Conservation (phyloP, 2,888 invertebrate species). For the Tetramorium bicarinatum region DNA sequence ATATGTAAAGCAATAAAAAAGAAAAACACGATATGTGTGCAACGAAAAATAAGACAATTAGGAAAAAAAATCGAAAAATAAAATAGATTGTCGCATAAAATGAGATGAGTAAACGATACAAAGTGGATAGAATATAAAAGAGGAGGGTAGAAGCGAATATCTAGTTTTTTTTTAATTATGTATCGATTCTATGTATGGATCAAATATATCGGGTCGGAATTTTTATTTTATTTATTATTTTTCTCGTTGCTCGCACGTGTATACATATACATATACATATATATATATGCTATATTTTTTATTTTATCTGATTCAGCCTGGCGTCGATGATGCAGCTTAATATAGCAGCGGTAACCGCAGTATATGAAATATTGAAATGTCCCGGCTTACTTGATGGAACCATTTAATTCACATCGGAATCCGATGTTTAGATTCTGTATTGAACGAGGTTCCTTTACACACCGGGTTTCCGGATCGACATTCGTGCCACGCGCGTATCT, state of each 20-base stretch:
- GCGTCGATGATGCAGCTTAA: neutral
- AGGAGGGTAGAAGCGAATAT: neutral
- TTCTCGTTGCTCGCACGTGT: neutral
- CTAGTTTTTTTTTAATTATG: neutral
- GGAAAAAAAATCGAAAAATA: neutral
- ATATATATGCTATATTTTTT: neutral
- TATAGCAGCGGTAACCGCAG: constrained; percentile 3
- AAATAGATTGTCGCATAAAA: neutral
- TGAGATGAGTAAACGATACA: neutral
- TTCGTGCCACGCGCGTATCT: constrained; percentile 9
- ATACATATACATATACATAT: neutral
- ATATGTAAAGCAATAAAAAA: too few species aligned
- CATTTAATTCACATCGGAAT: constrained; percentile 42
- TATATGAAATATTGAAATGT: constrained; percentile 35
- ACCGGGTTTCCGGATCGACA: constrained; percentile 18
- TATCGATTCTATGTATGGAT: neutral
- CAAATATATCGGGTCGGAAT: neutral
- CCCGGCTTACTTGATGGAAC: constrained; percentile 29
- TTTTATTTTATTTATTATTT: neutral
- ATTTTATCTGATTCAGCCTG: constrained; percentile 7
- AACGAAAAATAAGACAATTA: neutral
- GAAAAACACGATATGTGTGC: neutral
- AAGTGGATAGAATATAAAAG: neutral
- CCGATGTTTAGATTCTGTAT: constrained; percentile 31
- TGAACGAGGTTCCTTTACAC: constrained; percentile 3